Percentiles rank a stretch among this genome's conserved stretches.
These are phyloP conservation scores for Mythimna impura DNA, from an alignment of 2,888 invertebrate species.

Conservation along the genomic window DNA sequence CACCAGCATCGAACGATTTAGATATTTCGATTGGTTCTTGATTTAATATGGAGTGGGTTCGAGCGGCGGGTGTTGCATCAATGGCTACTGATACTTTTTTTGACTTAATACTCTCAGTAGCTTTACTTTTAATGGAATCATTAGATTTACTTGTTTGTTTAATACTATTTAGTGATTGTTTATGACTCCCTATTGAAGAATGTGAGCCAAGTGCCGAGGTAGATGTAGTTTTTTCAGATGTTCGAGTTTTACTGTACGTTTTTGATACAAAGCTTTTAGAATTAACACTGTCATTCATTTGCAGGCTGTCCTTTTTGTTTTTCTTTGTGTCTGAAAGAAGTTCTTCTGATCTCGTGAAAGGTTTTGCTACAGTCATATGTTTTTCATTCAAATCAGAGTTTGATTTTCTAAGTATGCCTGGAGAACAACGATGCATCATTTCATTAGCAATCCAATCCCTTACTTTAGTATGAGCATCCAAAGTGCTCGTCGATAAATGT, in stretches of 20 bases:
- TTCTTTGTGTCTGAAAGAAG: conserved; percentile 81
- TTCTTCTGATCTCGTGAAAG: conserved; percentile 87
- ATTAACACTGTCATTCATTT: conserved; percentile 68
- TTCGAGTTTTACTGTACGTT: conserved; percentile 77
- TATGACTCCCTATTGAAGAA: conserved; percentile 82
- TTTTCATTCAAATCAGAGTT: conserved; percentile 82
- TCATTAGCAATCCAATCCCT: conserved; percentile 96
- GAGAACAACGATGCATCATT: conserved; percentile 93
- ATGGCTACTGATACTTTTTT: conserved; percentile 94
- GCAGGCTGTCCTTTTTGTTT: conserved; percentile 71
- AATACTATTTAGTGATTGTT: conserved; percentile 74
- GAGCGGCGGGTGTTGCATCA: conserved; percentile 94
- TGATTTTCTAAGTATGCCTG: conserved; percentile 91
- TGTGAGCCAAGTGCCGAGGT: conserved; percentile 87
- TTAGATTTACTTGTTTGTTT: conserved; percentile 82
- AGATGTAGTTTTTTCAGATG: conserved; percentile 87
- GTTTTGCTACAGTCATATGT: conserved; percentile 73
- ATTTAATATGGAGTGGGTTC: conserved; percentile 93
- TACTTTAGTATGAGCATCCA: conserved; percentile 96
- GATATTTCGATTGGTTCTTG: conserved; percentile 94
- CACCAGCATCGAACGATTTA: conserved; percentile 90
- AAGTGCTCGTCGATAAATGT: conserved; percentile 94
- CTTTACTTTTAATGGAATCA: conserved; percentile 85
- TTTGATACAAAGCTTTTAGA: conserved; percentile 72
- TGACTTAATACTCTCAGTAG: conserved; percentile 86